A percentile compares a stretch with the other conserved stretches of the same genome.
Conservation (phyloP, 1,140 invertebrate genomes). For the Babylonia areolata region DNA sequence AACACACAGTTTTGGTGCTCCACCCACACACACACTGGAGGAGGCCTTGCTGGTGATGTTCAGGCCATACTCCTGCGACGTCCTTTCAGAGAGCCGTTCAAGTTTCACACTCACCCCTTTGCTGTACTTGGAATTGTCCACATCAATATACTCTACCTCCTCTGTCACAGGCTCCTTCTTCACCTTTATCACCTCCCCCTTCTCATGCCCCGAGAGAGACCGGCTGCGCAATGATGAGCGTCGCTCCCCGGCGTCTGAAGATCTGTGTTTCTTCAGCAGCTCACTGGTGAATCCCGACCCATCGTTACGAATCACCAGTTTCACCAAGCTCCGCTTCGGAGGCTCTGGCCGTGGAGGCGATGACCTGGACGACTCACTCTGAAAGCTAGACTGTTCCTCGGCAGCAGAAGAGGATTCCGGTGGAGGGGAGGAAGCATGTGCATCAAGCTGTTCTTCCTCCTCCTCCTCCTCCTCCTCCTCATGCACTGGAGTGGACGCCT, state of each 20-base stretch:
- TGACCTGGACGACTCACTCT: not conserved
- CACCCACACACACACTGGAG: not conserved
- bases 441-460: no score
- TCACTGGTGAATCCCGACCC: constrained; percentile 63
- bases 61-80: constrained; percentile 27
- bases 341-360: constrained; percentile 13
- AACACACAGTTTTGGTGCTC: no score
- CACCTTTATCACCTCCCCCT: not conserved
- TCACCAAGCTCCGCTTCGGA: constrained; percentile 51
- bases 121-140: constrained; percentile 29
- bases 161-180: constrained; percentile 5
- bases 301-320: constrained; percentile 64
- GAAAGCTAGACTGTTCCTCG: not conserved
- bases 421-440: not conserved
- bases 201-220: constrained; percentile 12
- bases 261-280: constrained; percentile 31
- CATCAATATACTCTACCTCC: constrained; percentile 18
- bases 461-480: no score
- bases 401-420: not conserved
- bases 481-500: not conserved
- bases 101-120: constrained; percentile 19
- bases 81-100: constrained; percentile 16
- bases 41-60: not conserved
- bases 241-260: not conserved
- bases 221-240: not conserved